Evolutionary conservation across 1,140 invertebrate species (phyloP).

Genomic region (Halictus rubicundus): DNA sequence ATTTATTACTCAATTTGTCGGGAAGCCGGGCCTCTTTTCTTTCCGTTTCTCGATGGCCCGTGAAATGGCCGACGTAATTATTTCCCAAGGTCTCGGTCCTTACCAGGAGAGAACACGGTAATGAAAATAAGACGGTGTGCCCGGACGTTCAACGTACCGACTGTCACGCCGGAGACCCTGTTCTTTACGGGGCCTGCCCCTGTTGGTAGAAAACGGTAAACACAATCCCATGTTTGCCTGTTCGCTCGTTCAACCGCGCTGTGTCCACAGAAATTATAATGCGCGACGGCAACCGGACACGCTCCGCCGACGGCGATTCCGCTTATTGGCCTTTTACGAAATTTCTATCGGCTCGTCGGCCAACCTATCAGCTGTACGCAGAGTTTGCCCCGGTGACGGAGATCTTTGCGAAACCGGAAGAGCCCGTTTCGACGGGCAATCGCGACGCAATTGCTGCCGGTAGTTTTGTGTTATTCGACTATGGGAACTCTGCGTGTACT

Average conservation of each 20-base stretch:
- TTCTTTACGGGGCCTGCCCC: background rate
- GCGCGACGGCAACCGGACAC: background rate
- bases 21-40: slow-evolving; percentile 17
- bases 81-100: slow-evolving; percentile 57
- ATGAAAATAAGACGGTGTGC: slow-evolving; percentile 46
- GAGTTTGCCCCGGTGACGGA: too few relatives aligned
- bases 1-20: slow-evolving; percentile 64
- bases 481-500: too few relatives aligned
- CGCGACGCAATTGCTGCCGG: too few relatives aligned
- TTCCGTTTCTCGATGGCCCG: slow-evolving; percentile 44
- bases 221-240: slow-evolving; percentile 28
- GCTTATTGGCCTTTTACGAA: background rate
- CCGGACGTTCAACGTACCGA: slow-evolving; percentile 39
- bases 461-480: too few relatives aligned
- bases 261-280: slow-evolving; percentile 26
- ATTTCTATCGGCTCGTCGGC: background rate
- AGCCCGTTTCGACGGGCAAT: too few relatives aligned
- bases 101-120: slow-evolving; percentile 16
- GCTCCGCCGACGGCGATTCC: background rate
- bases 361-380: too few relatives aligned
- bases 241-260: slow-evolving; percentile 30
- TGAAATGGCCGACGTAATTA: slow-evolving; percentile 59
- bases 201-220: slow-evolving; percentile 40
- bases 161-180: slow-evolving; percentile 23
- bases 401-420: too few relatives aligned